These are phyloP conservation scores for Mustelus asterias DNA, from an alignment of 2,113 vertebrate species.

Conservation along the genomic window DNA sequence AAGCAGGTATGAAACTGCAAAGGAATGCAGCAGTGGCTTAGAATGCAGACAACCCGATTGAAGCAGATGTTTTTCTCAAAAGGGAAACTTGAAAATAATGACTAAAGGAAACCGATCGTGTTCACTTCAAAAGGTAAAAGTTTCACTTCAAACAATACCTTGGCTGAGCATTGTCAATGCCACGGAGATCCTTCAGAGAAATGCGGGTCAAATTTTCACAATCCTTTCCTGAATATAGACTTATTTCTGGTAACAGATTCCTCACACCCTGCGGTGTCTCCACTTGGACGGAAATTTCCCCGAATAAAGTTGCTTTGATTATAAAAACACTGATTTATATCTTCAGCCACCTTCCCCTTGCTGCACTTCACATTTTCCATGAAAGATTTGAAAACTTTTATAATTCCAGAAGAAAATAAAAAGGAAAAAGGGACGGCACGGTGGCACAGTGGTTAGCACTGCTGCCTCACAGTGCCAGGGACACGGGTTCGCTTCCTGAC, in stretches of 20 bases:
- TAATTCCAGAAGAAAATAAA: neutral
- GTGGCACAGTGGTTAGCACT: too few relatives aligned
- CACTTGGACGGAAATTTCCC: neutral
- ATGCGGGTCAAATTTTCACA: neutral
- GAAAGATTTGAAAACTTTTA: neutral
- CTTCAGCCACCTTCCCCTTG: neutral
- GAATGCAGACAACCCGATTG: conserved; percentile 58
- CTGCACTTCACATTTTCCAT: neutral
- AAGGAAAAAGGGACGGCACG: neutral
- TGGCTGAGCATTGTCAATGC: conserved; percentile 40
- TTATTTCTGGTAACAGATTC: neutral
- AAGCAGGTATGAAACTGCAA: conserved; percentile 57
- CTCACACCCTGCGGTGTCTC: neutral
- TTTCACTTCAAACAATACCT: conserved; percentile 45
- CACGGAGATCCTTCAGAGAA: conserved; percentile 40
- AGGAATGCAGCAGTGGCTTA: conserved; percentile 61
- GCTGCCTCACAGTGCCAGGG: too few relatives aligned
- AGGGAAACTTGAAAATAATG: conserved; percentile 47
- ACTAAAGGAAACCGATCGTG: conserved; percentile 47
- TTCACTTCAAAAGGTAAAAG: conserved; percentile 48
- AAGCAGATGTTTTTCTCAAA: conserved; percentile 53
- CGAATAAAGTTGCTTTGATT: neutral
- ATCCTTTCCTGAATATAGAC: neutral
- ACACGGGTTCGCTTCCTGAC: too few relatives aligned
- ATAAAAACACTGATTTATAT: neutral